Base-by-base conservation (phyloP, 1,140 invertebrate species). In the Aphelinus certus region DNA sequence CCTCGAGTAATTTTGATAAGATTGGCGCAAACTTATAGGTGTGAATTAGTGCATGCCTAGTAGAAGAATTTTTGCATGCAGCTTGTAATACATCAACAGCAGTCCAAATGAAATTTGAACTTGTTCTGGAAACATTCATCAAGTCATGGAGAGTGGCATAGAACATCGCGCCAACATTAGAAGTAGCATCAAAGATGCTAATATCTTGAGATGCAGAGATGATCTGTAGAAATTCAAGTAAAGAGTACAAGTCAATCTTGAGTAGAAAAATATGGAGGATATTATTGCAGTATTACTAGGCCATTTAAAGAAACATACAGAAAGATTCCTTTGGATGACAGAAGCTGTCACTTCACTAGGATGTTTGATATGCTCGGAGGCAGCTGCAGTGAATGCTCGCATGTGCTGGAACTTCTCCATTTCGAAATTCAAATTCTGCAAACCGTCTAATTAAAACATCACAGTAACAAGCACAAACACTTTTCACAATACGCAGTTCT, bases 1-100 rank as follows among this genome's bases (percentile, higher is more conserved):
- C 81, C 79, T 84, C 88, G n/a, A 93, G 81, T 53, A 93, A 79
- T 77, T 88, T 86, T 7, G 91, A 87, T 9, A 94, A 80, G 71
- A 91, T 89, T 45, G 92, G 92, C 77, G 92, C 85, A 83, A 93
- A 94, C 86, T 92, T 91, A 77, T 92, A 93, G 2, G 90, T 92
- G 72, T 93, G 90, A 49, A 91, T 91, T 0, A 94, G 83, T 26
- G 89, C 89, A 80, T 90, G 83, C 78, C 90, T 88, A 42, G 91
- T 90, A 72, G 86, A 87, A 3, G 88, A 80, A 82, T 93, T 92
- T 61, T 88, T 89, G 73, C 90, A 90, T 43, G 89, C 90, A 69
- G 89, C 88, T 75, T 90, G 84, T 53, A 94, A 82, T 53, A 92
- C 91, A 42, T 91, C 89, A 0, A 93, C 85, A 4, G 89, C 89